Conservation (phyloP, 2,113 vertebrate genomes). For the Rhizomys pruinosus region DNA sequence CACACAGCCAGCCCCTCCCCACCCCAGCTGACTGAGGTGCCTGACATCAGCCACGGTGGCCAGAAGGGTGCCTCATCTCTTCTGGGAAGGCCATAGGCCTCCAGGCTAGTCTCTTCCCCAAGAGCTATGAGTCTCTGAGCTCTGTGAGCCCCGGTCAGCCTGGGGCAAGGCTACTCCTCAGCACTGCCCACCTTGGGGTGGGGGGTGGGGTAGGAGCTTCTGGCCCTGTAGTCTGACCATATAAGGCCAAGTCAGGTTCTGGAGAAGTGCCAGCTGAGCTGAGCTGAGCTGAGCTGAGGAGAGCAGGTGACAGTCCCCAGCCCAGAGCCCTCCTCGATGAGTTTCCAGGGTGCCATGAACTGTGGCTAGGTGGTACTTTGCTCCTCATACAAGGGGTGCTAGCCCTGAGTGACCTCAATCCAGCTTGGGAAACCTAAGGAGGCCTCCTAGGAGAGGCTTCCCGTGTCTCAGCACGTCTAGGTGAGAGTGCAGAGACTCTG, state of each 20-base stretch:
- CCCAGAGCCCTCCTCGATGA: not conserved
- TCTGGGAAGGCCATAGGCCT: not conserved
- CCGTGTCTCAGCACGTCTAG: not conserved
- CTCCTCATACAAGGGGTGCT: not conserved
- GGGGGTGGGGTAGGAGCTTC: no score
- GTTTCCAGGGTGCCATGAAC: not conserved
- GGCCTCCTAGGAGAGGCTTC: not conserved
- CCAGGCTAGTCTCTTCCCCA: no score
- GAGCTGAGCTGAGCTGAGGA: no score
- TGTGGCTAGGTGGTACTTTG: not conserved
- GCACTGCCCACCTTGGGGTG: no score
- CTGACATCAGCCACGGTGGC: no score
- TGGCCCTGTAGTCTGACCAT: not conserved
- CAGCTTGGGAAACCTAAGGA: not conserved
- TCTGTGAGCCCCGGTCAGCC: not conserved
- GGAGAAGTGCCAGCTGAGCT: not conserved
- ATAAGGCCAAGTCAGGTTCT: not conserved
- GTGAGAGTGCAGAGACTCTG: not conserved
- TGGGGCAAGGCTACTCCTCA: no score
- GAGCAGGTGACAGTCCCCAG: not conserved
- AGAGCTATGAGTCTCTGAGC: not conserved
- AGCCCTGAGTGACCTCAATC: not conserved
- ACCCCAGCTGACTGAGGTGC: not conserved
- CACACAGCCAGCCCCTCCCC: no score
- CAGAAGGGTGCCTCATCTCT: not conserved